A percentile compares a stretch with the other conserved stretches of the same genome.
phyloP scores from a whole-genome alignment of 92 coral and sea anemone species.

The Actinernus sp. region DNA sequence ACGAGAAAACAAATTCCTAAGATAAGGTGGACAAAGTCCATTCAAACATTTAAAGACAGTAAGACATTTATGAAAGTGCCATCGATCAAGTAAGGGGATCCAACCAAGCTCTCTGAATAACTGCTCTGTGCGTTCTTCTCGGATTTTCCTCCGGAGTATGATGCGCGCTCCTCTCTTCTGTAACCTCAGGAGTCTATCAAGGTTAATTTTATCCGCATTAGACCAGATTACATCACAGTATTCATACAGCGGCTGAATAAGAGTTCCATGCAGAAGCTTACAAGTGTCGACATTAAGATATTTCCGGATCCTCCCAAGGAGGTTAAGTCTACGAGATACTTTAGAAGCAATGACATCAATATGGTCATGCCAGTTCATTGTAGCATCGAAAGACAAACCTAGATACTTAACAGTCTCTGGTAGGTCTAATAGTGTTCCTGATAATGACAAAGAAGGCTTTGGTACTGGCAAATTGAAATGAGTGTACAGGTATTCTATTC shows the following conservation, averaged over 20 bases:
- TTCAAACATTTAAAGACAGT: conserved; percentile 33
- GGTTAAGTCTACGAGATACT: neutral
- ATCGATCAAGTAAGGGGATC: conserved; percentile 27
- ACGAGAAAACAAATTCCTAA: conserved; percentile 1
- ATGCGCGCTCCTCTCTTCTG: conserved; percentile 29
- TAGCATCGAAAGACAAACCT: conserved; percentile 1
- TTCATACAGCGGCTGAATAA: conserved; percentile 18
- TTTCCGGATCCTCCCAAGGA: neutral
- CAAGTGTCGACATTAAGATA: conserved; percentile 2
- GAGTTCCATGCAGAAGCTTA: neutral
- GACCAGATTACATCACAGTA: conserved; percentile 35
- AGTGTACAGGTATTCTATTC: too few relatives aligned
- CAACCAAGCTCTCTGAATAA: conserved; percentile 28
- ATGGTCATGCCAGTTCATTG: neutral
- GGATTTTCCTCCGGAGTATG: conserved; percentile 12
- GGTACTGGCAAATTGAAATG: too few relatives aligned
- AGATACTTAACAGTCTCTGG: neutral
- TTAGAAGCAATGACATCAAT: neutral
- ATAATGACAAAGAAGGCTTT: too few relatives aligned
- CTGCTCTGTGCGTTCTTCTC: neutral
- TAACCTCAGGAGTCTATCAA: conserved; percentile 10
- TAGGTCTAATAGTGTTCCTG: too few relatives aligned
- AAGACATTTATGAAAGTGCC: conserved; percentile 25
- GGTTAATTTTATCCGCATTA: conserved; percentile 10
- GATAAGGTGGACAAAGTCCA: conserved; percentile 2